Base-by-base conservation (phyloP, 1,140 invertebrate species). In the Samia ricini region DNA sequence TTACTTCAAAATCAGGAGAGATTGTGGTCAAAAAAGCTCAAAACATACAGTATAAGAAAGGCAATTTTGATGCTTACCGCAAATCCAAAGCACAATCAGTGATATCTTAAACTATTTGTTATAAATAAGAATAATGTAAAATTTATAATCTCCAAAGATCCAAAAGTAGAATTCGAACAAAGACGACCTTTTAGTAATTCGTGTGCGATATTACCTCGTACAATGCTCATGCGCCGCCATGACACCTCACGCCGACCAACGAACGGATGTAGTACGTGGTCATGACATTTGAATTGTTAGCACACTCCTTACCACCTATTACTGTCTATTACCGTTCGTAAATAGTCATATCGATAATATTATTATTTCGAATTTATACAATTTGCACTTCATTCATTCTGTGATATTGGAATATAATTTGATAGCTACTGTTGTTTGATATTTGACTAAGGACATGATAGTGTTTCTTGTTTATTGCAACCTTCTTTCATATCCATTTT, bases 101-200 rank as follows among this genome's bases (percentile, higher is more conserved):
- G 5, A 36, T 36, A 36, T 12, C 33, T 26, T 26, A 4, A 8
- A 26, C 8, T 26, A 8, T 26, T 26, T 26, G 26, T 26, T 26
- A 26, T 8, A 8, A 26, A 26, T 26, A 26, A 26, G 5, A 36
- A 36, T 12, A 36, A 36, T n/a, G n/a, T n/a, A n/a, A 12, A 36
- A 2, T 12, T 36, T 36, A 36, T 12, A 26, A 42, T 42, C 4
- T 42, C 33, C 12, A 42, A 42, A n/a, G n/a, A n/a, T n/a, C n/a
- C n/a, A n/a, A n/a, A n/a, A 42, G 33, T 42, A 12, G n/a, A 42
- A 15, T 15, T 15, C 33, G 52, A 23, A 55, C 52, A 55, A 24
- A 55, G 52, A 55, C 22, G 52, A 55, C 52, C 52, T 55, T 42
- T 55, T 55, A 21, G 50, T 55, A 24, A 55, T 55, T 24, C 24